Conservation (phyloP, 2,888 invertebrate species). For the Galeopsomyia nigrocyanea region DNA sequence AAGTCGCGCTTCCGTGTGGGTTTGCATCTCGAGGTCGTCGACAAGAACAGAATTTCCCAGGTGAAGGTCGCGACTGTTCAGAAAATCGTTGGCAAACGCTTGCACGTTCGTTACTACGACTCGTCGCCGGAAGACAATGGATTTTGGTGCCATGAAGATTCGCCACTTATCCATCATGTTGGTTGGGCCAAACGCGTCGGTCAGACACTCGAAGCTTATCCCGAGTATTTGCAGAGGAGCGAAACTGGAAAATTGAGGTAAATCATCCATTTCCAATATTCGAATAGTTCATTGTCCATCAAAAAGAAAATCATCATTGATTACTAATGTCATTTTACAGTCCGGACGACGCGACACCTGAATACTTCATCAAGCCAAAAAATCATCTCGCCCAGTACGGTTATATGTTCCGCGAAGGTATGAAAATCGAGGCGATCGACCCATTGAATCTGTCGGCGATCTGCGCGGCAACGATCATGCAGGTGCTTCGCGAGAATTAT, state of each 20-base stretch:
- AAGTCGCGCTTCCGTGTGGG: conserved; percentile 87
- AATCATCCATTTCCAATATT: background rate
- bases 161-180: conserved; percentile 93
- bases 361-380: conserved; percentile 78
- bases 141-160: conserved; percentile 98
- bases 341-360: conserved; percentile 84
- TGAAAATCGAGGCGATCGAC: conserved; percentile 98
- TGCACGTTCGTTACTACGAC: conserved; percentile 92
- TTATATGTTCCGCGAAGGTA: conserved; percentile 81
- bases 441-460: conserved; percentile 95
- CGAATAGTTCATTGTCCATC: background rate
- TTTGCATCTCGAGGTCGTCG: conserved; percentile 92
- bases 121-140: conserved; percentile 84
- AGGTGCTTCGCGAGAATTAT: conserved; percentile 91
- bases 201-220: conserved; percentile 88
- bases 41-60: conserved; percentile 95
- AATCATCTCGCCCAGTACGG: conserved; percentile 70
- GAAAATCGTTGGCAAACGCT: conserved; percentile 91
- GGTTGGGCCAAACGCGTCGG: conserved; percentile 96
- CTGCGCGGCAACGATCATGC: conserved; percentile 95
- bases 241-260: conserved; percentile 75
- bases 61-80: conserved; percentile 91
- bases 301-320: background rate
- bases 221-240: conserved; percentile 82
- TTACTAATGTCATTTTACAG: conserved; percentile 55